Evolutionary conservation across 1,140 invertebrate genomes (phyloP).

Genomic region (Tribolium madens): DNA sequence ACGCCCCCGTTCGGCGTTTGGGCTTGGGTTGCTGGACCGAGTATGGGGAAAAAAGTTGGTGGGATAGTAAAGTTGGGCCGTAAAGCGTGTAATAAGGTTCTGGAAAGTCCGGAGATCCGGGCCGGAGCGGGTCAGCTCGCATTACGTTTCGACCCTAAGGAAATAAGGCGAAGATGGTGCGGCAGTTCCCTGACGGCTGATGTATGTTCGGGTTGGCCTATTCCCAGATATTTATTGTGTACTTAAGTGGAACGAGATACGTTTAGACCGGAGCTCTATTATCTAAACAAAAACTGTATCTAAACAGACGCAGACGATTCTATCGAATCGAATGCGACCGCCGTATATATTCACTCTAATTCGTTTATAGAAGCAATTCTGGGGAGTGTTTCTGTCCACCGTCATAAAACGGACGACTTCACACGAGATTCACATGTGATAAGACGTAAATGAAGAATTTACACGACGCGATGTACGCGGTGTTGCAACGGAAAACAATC

Average conservation of each 20-base stretch:
- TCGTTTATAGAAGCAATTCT: constrained; percentile 50
- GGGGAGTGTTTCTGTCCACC: constrained; percentile 44
- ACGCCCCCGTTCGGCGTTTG: not conserved
- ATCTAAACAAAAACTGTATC: constrained; percentile 51
- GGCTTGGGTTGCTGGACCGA: too few relatives aligned
- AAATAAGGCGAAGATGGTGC: constrained; percentile 60
- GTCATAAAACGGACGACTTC: constrained; percentile 27
- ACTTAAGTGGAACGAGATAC: constrained; percentile 61
- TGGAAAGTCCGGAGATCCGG: constrained; percentile 43
- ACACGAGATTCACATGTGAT: constrained; percentile 36
- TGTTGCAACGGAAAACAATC: not conserved
- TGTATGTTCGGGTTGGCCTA: constrained; percentile 59
- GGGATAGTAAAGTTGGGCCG: constrained; percentile 36
- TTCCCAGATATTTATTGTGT: constrained; percentile 61
- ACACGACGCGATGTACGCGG: not conserved
- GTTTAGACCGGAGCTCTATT: constrained; percentile 53
- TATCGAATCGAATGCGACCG: constrained; percentile 41
- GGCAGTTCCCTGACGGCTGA: constrained; percentile 56
- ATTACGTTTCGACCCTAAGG: constrained; percentile 59
- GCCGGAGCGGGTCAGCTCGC: constrained; percentile 58
- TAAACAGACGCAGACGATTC: constrained; percentile 46
- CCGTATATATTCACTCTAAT: constrained; percentile 29
- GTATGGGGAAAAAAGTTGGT: not conserved
- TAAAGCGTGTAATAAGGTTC: constrained; percentile 45
- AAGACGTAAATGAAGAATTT: constrained; percentile 4